These are phyloP conservation scores for Parazoanthus swiftii DNA, from an alignment of 92 coral and sea anemone genomes.

Conservation along the genomic window DNA sequence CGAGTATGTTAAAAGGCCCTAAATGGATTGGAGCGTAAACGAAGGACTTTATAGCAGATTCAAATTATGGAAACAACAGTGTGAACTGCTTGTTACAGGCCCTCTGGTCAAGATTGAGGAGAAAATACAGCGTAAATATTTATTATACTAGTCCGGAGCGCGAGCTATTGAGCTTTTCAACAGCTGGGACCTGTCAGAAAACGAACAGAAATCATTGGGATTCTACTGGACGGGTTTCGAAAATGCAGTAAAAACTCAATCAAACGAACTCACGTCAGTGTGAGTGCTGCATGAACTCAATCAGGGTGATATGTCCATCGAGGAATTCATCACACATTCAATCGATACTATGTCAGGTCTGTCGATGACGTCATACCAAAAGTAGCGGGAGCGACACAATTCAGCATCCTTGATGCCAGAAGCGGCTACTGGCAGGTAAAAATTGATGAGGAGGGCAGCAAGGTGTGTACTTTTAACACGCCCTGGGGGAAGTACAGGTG, in stretches of 20 bases:
- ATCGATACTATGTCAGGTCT: too few species aligned
- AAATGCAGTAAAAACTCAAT: slow-evolving; percentile 23
- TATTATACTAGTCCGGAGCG: too few species aligned
- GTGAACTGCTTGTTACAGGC: slow-evolving; percentile 12
- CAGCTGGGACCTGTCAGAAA: slow-evolving; percentile 27
- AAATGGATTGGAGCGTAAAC: background rate
- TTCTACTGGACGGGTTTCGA: slow-evolving; percentile 27
- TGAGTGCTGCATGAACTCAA: slow-evolving; percentile 35
- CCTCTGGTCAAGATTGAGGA: slow-evolving; percentile 39
- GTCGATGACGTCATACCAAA: too few species aligned
- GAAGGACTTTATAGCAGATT: slow-evolving; percentile 15
- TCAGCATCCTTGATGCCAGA: too few species aligned
- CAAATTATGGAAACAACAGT: slow-evolving; percentile 20
- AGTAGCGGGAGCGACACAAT: too few species aligned
- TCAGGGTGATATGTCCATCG: slow-evolving; percentile 28
- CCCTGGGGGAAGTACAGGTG: too few species aligned
- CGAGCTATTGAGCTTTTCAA: background rate
- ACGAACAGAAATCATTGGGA: slow-evolving; percentile 31
- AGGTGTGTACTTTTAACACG: too few species aligned
- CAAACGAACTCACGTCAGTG: slow-evolving; percentile 22
- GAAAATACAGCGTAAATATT: too few species aligned
- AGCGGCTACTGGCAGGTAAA: too few species aligned
- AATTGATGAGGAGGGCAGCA: too few species aligned
- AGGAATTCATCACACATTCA: slow-evolving; percentile 24
- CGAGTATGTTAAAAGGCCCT: too few species aligned